Conservation (phyloP, 2,888 invertebrate genomes). For the Macrosiphum euphorbiae region DNA sequence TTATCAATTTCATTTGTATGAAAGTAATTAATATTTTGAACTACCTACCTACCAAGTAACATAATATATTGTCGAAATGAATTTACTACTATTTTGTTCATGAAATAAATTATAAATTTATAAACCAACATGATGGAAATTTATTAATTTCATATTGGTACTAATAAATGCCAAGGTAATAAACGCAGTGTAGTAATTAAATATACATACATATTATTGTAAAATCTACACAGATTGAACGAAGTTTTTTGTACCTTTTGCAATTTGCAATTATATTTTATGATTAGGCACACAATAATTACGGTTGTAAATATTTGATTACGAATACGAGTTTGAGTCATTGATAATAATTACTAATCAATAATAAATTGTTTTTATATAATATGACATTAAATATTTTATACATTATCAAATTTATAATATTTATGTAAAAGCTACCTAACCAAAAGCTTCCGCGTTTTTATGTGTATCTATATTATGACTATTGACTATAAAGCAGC, state of each 20-base stretch:
- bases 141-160: neutral
- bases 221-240: neutral
- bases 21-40: neutral
- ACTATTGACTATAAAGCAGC: too few species aligned
- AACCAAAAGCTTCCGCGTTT: too few species aligned
- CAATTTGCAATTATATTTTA: neutral
- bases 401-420: too few species aligned
- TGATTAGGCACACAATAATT: constrained; percentile 12
- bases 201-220: neutral
- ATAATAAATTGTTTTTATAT: neutral
- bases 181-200: neutral
- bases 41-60: neutral
- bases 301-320: neutral
- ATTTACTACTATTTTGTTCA: neutral
- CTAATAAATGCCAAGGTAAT: neutral
- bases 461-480: too few species aligned
- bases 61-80: neutral
- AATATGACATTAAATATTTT: too few species aligned
- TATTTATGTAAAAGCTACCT: too few species aligned
- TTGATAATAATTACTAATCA: neutral
- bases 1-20: neutral
- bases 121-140: too few species aligned
- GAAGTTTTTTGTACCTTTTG: neutral
- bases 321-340: neutral
- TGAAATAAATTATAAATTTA: neutral